These are phyloP conservation scores for Thamnophis elegans DNA, from an alignment of 2,797 vertebrate genomes.

Conservation along the genomic window DNA sequence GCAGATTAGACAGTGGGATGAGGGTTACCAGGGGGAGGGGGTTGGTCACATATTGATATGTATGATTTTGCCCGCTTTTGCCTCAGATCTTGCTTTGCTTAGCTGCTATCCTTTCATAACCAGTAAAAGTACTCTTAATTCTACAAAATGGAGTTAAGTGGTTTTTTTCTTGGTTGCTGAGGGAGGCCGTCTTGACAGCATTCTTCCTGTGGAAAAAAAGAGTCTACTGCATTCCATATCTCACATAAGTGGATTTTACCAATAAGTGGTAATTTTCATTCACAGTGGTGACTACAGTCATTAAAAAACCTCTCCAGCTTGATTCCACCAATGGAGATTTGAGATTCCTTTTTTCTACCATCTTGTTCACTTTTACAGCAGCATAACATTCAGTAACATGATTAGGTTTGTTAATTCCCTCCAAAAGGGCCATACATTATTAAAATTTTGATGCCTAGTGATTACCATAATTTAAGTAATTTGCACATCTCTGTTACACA, in stretches of 20 bases:
- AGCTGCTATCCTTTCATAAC: too few species aligned
- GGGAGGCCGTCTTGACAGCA: too few species aligned
- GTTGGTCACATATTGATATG: too few species aligned
- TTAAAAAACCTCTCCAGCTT: not conserved
- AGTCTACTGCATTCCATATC: not conserved
- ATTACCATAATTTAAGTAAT: not conserved
- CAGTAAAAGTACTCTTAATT: too few species aligned
- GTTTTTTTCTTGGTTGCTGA: too few species aligned
- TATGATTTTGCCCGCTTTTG: too few species aligned
- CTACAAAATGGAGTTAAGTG: too few species aligned
- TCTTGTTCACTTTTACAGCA: not conserved
- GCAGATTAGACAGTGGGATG: too few species aligned
- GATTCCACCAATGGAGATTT: not conserved
- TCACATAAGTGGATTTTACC: not conserved
- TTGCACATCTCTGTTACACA: not conserved
- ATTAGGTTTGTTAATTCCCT: not conserved
- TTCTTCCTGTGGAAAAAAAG: not conserved
- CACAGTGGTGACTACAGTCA: not conserved
- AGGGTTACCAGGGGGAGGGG: too few species aligned
- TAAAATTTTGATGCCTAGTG: not conserved
- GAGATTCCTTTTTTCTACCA: not conserved
- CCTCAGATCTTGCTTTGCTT: too few species aligned
- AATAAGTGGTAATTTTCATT: not conserved
- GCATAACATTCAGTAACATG: not conserved
- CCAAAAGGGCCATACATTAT: not conserved